These are phyloP conservation scores for Avahi laniger DNA, from an alignment of 2,797 vertebrate species.

Conservation along the genomic window DNA sequence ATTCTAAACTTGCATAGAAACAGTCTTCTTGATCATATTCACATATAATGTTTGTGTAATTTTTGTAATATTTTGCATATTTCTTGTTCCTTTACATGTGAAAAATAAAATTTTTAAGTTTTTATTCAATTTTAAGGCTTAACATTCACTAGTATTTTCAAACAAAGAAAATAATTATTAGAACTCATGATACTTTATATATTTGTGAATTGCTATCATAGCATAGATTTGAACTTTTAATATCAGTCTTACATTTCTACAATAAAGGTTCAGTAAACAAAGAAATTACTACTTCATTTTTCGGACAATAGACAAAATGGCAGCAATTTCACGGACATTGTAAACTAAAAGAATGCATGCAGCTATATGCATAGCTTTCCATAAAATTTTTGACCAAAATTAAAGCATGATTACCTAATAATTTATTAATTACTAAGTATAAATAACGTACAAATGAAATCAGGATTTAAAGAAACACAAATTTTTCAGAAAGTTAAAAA, in stretches of 20 bases:
- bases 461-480: background rate
- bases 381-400: background rate
- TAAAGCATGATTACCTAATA: background rate
- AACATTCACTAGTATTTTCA: background rate
- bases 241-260: background rate
- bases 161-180: slow-evolving; percentile 3
- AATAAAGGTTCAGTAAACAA: background rate
- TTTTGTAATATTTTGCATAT: background rate
- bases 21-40: background rate
- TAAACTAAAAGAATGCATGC: background rate
- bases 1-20: background rate
- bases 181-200: background rate
- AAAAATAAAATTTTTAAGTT: background rate
- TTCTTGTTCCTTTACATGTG: background rate
- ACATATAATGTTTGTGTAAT: background rate
- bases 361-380: background rate
- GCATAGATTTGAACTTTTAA: background rate
- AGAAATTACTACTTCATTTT: background rate
- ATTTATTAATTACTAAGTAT: background rate
- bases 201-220: background rate
- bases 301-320: background rate
- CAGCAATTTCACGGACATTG: background rate
- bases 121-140: background rate
- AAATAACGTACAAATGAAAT: background rate
- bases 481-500: background rate